A percentile compares a stretch with the other conserved stretches of the same genome.
These are phyloP conservation scores for Clarias magur DNA, from an alignment of 2,113 vertebrate genomes.

Conservation along the genomic window DNA sequence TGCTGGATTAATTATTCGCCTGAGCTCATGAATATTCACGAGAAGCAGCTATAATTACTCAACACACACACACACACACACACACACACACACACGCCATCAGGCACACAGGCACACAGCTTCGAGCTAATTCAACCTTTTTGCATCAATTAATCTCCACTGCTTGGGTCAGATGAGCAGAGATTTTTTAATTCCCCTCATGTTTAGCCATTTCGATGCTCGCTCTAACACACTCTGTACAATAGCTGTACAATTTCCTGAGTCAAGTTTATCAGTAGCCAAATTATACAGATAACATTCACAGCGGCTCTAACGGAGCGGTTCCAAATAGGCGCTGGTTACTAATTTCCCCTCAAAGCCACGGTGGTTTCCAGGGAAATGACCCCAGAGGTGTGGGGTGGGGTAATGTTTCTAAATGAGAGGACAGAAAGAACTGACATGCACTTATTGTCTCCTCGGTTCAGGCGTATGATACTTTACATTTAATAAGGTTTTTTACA, in stretches of 20 bases:
- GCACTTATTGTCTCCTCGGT: neutral
- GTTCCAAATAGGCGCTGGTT: neutral
- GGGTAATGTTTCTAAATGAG: constrained; percentile 48
- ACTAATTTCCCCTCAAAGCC: neutral
- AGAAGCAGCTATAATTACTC: constrained; percentile 27
- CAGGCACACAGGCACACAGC: neutral
- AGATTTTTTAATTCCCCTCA: neutral
- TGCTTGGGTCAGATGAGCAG: neutral
- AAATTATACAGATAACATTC: neutral
- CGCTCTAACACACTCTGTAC: neutral
- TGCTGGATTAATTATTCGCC: constrained; percentile 29
- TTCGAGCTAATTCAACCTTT: neutral
- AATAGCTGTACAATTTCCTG: neutral
- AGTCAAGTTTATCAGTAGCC: no score
- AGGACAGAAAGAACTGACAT: neutral
- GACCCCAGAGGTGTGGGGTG: constrained; percentile 25
- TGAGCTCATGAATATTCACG: constrained; percentile 55
- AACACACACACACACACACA: constrained; percentile 13
- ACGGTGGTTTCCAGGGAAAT: constrained; percentile 39
- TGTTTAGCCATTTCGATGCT: neutral
- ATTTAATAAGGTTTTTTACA: neutral
- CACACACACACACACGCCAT: neutral
- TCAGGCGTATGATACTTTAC: neutral
- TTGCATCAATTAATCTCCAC: neutral
- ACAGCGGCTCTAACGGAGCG: neutral